Percentiles rank a stretch among this genome's conserved stretches.
These are phyloP conservation scores for Lepidurus packardi DNA, from an alignment of 1,140 invertebrate genomes.

Conservation along the genomic window DNA sequence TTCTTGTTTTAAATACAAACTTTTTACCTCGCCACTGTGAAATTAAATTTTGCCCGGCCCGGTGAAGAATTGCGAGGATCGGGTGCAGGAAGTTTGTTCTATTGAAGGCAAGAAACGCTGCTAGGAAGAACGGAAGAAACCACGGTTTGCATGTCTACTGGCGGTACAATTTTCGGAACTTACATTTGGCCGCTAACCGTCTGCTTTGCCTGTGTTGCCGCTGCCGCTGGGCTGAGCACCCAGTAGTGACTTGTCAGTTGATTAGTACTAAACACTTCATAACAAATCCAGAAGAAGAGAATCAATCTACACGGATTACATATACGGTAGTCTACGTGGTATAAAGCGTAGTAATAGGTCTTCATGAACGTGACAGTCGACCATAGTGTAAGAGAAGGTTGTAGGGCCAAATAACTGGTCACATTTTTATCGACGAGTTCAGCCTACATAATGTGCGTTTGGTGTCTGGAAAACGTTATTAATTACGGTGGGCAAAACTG, in stretches of 20 bases:
- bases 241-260: background rate
- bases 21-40: background rate
- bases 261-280: background rate
- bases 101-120: background rate
- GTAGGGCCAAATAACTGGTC: no score
- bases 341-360: no score
- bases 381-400: no score
- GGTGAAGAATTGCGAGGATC: background rate
- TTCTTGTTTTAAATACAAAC: no score
- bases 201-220: background rate
- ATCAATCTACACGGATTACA: background rate
- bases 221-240: background rate
- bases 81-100: background rate
- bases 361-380: no score
- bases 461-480: no score
- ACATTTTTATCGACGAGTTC: no score
- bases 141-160: background rate
- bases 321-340: background rate
- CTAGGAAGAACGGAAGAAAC: slow-evolving; percentile 13
- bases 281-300: background rate
- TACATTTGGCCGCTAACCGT: background rate
- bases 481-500: no score
- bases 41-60: background rate
- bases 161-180: background rate
- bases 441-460: no score